Evolutionary conservation across 2,888 invertebrate species (phyloP).

Genomic region (Conomelus anceps): DNA sequence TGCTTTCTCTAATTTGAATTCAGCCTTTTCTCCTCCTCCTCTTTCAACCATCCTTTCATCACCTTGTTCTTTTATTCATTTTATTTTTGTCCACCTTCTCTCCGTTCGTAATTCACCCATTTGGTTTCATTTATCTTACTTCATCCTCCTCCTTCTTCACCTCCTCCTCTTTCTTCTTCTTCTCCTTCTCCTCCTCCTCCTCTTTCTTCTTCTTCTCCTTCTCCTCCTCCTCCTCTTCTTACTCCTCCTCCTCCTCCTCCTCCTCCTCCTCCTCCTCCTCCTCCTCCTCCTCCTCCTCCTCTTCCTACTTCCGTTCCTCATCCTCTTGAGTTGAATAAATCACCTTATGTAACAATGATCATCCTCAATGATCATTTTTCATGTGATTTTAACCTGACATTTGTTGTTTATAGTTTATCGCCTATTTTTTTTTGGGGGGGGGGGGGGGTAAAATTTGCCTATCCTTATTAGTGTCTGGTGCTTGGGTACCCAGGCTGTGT

Average conservation of each 20-base stretch:
- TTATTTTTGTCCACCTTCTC: neutral
- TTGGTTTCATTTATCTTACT: neutral
- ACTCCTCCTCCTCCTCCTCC: neutral
- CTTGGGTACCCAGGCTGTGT: neutral
- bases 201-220: neutral
- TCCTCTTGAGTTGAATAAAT: neutral
- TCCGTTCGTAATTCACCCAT: neutral
- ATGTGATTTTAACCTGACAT: no score
- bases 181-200: neutral
- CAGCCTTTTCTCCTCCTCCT: conserved; percentile 3
- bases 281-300: neutral
- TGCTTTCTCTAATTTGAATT: no score
- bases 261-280: neutral
- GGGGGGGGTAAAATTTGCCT: no score
- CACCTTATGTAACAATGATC: neutral
- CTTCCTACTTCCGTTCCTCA: neutral
- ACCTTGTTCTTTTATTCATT: neutral
- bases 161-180: neutral
- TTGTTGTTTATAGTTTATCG: no score
- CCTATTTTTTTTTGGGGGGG: no score
- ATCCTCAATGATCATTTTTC: neutral
- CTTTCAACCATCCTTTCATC: neutral
- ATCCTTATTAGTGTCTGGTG: neutral
- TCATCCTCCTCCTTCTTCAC: neutral
- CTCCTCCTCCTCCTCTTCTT: neutral